Conservation (phyloP, 37 sponge, comb jelly and placozoan genomes). For the Spongilla lacustris region DNA sequence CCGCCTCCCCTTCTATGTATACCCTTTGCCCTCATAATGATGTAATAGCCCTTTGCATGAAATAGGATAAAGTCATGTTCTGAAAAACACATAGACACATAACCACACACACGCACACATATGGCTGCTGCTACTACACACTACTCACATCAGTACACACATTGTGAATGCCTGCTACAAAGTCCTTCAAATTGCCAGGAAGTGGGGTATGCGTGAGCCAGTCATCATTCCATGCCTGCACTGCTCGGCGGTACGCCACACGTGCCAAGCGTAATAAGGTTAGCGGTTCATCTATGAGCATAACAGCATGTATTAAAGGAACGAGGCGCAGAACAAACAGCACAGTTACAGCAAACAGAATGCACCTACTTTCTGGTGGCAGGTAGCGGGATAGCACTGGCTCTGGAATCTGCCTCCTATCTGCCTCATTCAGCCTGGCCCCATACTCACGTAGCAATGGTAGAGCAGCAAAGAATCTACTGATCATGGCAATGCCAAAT, state of each 20-base stretch:
- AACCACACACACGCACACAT: background rate
- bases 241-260: background rate
- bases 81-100: too few relatives aligned
- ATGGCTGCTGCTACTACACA: background rate
- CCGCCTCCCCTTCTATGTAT: too few relatives aligned
- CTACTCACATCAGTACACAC: background rate
- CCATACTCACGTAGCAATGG: slow-evolving; percentile 74
- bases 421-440: slow-evolving; percentile 33
- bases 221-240: background rate
- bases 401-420: background rate
- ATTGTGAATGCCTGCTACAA: background rate
- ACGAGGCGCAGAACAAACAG: background rate
- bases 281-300: background rate
- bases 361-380: background rate
- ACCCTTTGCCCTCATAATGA: too few relatives aligned
- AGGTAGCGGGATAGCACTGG: background rate
- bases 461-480: slow-evolving; percentile 53
- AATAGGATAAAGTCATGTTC: too few relatives aligned
- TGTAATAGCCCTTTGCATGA: too few relatives aligned
- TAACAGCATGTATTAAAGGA: background rate
- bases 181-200: background rate
- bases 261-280: background rate
- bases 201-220: background rate
- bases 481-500: slow-evolving; percentile 67
- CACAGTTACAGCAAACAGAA: too few relatives aligned